These are phyloP conservation scores for Axis porcinus DNA, from an alignment of 2,113 vertebrate genomes.

Conservation along the genomic window DNA sequence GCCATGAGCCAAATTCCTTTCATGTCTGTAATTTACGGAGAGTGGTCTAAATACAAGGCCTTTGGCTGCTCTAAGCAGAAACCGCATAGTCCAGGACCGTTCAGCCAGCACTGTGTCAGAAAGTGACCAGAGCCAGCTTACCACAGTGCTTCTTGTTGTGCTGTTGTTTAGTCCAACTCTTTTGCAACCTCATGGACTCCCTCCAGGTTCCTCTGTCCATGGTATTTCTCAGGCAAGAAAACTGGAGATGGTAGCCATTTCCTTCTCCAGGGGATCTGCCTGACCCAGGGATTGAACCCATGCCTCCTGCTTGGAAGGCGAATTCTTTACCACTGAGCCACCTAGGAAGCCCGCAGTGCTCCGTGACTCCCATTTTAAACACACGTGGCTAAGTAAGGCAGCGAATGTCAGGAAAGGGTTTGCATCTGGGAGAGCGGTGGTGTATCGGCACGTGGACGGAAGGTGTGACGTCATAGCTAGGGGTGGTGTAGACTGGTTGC, in stretches of 20 bases:
- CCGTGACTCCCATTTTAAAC: neutral
- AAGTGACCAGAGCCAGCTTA: neutral
- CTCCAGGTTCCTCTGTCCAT: neutral
- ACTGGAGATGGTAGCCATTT: neutral
- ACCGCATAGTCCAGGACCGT: neutral
- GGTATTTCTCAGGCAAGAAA: neutral
- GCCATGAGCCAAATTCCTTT: neutral
- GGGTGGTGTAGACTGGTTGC: neutral
- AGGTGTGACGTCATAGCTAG: neutral
- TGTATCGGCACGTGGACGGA: neutral
- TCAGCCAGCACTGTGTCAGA: neutral
- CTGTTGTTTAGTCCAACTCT: neutral
- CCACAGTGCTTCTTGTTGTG: too few relatives aligned
- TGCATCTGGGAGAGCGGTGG: neutral
- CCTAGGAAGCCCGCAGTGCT: neutral
- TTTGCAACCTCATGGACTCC: neutral
- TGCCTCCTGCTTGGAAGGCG: neutral
- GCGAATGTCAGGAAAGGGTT: neutral
- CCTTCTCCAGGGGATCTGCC: neutral
- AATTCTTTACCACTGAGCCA: neutral
- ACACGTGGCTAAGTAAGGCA: neutral
- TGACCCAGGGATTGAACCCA: neutral
- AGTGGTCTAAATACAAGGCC: neutral
- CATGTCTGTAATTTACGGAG: neutral
- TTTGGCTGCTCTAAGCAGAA: neutral